Conservation (phyloP, 2,797 vertebrate species). For the Eleutherodactylus coqui region DNA sequence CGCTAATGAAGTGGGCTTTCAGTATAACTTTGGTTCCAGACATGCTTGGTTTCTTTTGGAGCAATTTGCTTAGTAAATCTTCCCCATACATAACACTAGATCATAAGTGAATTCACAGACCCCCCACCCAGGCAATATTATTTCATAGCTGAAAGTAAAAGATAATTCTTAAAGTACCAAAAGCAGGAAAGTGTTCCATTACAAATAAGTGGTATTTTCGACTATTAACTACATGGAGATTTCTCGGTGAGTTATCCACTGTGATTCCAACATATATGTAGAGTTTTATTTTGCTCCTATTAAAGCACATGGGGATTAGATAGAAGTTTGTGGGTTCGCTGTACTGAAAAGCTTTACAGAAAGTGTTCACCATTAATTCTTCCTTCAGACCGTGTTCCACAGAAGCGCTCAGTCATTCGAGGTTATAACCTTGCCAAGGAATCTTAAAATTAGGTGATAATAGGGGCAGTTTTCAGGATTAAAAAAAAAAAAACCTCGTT, state of each 20-base stretch:
- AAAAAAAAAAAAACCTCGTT: slow-evolving; percentile 36
- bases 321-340: slow-evolving; percentile 1
- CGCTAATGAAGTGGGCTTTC: too few species aligned
- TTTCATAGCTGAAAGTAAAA: too few species aligned
- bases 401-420: slow-evolving; percentile 54
- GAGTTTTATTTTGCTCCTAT: background rate
- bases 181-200: background rate
- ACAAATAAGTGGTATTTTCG: background rate
- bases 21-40: too few species aligned
- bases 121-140: too few species aligned
- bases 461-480: slow-evolving; percentile 48
- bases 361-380: slow-evolving; percentile 32
- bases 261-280: background rate
- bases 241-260: background rate
- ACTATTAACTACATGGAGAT: background rate
- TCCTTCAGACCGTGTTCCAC: slow-evolving; percentile 22
- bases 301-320: background rate
- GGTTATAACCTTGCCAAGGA: slow-evolving; percentile 55
- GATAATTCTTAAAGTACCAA: background rate
- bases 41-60: too few species aligned
- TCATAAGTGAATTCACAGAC: too few species aligned
- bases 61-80: background rate
- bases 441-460: slow-evolving; percentile 65
- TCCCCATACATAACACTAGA: too few species aligned
- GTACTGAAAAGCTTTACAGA: slow-evolving; percentile 23